A percentile compares a stretch with the other conserved stretches of the same genome.
These are phyloP conservation scores for Papilio elwesi DNA, from an alignment of 2,888 invertebrate genomes.

Conservation along the genomic window DNA sequence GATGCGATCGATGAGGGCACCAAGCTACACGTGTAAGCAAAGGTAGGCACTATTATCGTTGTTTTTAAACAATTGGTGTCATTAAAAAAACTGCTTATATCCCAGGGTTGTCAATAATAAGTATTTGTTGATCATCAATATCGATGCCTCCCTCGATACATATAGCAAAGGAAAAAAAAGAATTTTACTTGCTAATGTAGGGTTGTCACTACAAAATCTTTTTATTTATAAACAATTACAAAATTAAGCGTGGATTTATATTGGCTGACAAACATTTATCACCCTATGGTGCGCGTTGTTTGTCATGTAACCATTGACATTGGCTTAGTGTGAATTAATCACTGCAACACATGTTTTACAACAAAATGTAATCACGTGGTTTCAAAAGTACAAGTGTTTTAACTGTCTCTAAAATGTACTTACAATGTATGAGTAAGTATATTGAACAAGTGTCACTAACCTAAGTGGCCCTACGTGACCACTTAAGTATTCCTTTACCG, in stretches of 20 bases:
- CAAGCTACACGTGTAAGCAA: conserved; percentile 1
- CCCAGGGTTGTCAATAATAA: conserved; percentile 15
- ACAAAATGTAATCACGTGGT: no score
- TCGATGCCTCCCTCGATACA: background rate
- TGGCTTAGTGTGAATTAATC: no score
- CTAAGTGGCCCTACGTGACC: no score
- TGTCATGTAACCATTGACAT: no score
- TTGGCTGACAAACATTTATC: background rate
- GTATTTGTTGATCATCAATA: background rate
- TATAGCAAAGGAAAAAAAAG: no score
- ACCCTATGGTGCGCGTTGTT: no score
- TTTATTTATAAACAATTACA: background rate
- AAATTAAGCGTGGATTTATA: background rate
- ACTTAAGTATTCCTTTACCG: no score
- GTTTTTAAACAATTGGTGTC: background rate
- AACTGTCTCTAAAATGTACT: no score
- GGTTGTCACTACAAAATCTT: background rate
- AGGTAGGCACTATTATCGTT: conserved; percentile 12
- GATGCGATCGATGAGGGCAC: background rate
- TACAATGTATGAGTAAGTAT: no score
- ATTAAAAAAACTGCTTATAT: background rate
- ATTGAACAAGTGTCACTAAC: no score
- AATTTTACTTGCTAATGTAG: background rate
- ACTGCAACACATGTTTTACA: no score
- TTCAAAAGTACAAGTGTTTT: no score